Evolutionary conservation across 1,140 invertebrate species (phyloP).

Genomic region (Steinernema khuongi): DNA sequence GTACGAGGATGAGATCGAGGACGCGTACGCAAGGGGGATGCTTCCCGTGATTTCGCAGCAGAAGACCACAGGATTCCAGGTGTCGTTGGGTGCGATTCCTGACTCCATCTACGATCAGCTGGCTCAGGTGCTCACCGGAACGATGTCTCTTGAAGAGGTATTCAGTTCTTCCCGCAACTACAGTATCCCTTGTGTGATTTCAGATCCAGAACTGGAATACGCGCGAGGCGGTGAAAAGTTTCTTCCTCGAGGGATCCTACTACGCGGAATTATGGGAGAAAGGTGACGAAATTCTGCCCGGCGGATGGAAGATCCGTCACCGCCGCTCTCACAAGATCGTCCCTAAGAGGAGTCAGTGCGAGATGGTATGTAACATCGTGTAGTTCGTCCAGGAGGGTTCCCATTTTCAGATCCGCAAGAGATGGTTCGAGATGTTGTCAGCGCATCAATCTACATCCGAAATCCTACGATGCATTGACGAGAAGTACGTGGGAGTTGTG

Average conservation of each 20-base stretch:
- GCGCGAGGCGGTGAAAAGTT: not conserved
- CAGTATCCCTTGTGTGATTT: no score
- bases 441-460: not conserved
- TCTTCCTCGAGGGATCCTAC: not conserved
- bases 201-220: not conserved
- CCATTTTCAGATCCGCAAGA: not conserved
- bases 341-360: not conserved
- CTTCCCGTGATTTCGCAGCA: not conserved
- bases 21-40: not conserved
- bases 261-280: not conserved
- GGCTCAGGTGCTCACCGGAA: not conserved
- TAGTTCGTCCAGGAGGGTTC: not conserved
- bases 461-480: not conserved
- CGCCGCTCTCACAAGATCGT: not conserved
- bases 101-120: not conserved
- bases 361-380: not conserved
- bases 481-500: not conserved
- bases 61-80: not conserved
- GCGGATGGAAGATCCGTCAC: not conserved
- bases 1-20: not conserved
- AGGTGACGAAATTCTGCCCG: not conserved
- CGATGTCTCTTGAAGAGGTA: not conserved
- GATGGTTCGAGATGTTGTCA: not conserved
- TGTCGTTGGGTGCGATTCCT: not conserved
- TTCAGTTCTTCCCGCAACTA: no score